A percentile compares a stretch with the other conserved stretches of the same genome.
Conservation (phyloP, 2,888 invertebrate genomes). For the Disparrhopalites patrizii region DNA sequence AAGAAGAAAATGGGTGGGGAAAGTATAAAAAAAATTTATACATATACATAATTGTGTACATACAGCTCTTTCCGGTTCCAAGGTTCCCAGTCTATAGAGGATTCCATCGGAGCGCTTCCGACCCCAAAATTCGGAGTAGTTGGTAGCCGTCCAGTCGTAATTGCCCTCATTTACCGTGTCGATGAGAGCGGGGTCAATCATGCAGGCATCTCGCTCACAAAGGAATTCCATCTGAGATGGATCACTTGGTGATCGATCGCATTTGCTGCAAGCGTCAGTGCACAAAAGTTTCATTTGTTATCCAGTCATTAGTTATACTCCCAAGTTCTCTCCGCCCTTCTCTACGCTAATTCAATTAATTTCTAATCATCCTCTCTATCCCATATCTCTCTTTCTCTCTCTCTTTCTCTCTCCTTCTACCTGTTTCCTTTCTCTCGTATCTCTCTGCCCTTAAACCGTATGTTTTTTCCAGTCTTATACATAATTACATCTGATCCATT, state of each 20-base stretch:
- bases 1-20: neutral
- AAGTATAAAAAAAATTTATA: neutral
- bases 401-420: too few species aligned
- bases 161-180: conserved; percentile 61
- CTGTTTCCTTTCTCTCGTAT: neutral
- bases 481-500: too few species aligned
- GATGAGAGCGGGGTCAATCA: conserved; percentile 69
- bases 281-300: conserved; percentile 1
- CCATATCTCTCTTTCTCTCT: neutral
- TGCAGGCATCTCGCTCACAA: conserved; percentile 70
- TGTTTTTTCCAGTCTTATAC: neutral
- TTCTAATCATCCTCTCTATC: neutral
- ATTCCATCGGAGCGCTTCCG: conserved; percentile 76
- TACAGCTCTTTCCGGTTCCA: conserved; percentile 58
- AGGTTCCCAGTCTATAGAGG: conserved; percentile 67
- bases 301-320: neutral
- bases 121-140: conserved; percentile 80
- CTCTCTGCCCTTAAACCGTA: neutral
- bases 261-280: conserved; percentile 51
- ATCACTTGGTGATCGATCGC: conserved; percentile 50
- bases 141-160: conserved; percentile 71
- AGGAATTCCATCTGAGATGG: conserved; percentile 55
- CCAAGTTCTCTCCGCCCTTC: neutral
- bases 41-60: conserved; percentile 42
- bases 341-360: neutral